phyloP scores from a whole-genome alignment of 2,797 vertebrate species.

The Phylloscopus collybita region DNA sequence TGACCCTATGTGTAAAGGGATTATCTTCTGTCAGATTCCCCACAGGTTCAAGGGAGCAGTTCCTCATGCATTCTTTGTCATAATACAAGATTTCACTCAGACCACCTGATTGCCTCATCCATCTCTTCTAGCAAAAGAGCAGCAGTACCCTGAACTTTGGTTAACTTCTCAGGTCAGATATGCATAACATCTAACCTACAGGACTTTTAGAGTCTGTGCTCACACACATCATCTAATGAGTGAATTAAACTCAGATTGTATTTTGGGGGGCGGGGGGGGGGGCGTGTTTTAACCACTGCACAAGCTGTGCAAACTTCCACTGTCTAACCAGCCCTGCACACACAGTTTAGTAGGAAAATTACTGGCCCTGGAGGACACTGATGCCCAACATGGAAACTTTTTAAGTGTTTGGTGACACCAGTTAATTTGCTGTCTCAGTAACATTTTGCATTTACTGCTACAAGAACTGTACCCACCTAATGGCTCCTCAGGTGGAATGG shows the following conservation, averaged over 20 bases:
- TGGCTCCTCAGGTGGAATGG: neutral
- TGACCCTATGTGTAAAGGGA: conserved; percentile 41
- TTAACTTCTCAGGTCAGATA: conserved; percentile 25
- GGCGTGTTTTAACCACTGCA: neutral
- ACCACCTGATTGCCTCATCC: conserved; percentile 13
- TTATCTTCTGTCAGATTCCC: conserved; percentile 9
- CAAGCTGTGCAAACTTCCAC: neutral
- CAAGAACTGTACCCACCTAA: neutral
- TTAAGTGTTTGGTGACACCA: neutral
- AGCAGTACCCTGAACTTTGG: neutral
- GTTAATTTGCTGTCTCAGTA: neutral
- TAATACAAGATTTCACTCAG: conserved; percentile 34
- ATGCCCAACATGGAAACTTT: neutral
- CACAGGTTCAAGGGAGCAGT: neutral
- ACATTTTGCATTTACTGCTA: neutral
- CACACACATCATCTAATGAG: neutral
- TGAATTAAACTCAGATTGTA: neutral
- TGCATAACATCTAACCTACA: neutral
- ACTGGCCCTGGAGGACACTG: neutral
- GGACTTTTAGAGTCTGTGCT: neutral
- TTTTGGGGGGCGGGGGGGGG: neutral
- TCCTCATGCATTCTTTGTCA: neutral
- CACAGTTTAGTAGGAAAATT: neutral
- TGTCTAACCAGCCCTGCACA: neutral
- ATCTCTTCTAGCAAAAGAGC: conserved; percentile 13